These are phyloP conservation scores for Amphiura filiformis DNA, from an alignment of 35 echinoderm and acorn worm genomes.

Conservation along the genomic window DNA sequence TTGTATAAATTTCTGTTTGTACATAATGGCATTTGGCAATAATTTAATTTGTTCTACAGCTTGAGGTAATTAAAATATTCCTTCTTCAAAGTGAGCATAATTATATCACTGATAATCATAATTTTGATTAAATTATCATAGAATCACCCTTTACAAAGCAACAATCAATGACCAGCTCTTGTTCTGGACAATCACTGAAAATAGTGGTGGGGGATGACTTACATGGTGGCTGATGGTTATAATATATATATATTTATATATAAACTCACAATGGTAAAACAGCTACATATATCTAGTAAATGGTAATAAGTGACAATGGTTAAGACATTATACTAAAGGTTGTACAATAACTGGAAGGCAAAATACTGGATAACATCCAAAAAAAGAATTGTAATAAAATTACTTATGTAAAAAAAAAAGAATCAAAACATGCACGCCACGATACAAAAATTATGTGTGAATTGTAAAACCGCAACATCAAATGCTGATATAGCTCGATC, in stretches of 20 bases:
- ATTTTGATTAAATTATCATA: neutral
- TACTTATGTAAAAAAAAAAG: neutral
- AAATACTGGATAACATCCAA: neutral
- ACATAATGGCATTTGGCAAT: too few species aligned
- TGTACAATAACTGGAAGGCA: conserved; percentile 7
- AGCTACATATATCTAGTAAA: neutral
- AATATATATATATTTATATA: neutral
- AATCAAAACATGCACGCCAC: neutral
- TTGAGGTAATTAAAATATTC: too few species aligned
- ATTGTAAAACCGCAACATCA: neutral
- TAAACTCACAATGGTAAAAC: neutral
- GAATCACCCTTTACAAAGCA: neutral
- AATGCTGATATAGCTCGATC: neutral
- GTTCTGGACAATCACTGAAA: conserved; percentile 10
- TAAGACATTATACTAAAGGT: neutral
- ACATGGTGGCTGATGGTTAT: neutral
- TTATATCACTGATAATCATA: neutral
- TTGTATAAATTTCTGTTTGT: too few species aligned
- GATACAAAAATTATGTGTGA: neutral
- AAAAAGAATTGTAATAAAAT: neutral
- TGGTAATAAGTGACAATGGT: neutral
- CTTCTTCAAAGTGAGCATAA: too few species aligned
- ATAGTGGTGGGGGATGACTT: neutral
- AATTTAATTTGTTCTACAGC: too few species aligned
- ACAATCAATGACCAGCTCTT: neutral